Conservation (phyloP, 2,797 vertebrate species). For the Coluber constrictor region DNA sequence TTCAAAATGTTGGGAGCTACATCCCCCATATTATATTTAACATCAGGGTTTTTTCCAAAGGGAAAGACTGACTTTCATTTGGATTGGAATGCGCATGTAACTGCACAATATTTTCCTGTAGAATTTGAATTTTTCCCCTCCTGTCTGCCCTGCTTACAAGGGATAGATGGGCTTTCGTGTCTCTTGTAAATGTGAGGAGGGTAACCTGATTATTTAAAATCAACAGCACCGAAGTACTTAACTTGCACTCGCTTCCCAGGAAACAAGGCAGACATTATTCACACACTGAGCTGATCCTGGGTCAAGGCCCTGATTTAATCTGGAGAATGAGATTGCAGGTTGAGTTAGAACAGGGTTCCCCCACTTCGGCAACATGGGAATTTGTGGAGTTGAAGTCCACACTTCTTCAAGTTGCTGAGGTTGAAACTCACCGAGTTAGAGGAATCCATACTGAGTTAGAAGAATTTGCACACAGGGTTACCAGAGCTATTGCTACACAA, state of each 20-base stretch:
- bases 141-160: background rate
- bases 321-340: background rate
- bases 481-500: background rate
- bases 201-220: background rate
- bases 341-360: background rate
- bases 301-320: background rate
- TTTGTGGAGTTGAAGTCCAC: background rate
- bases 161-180: background rate
- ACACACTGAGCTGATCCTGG: background rate
- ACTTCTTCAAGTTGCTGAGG: background rate
- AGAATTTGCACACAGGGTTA: background rate
- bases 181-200: background rate
- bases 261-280: background rate
- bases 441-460: background rate
- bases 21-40: background rate
- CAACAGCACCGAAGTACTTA: background rate
- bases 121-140: background rate
- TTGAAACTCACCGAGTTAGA: background rate
- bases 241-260: background rate
- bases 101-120: background rate
- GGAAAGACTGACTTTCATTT: background rate
- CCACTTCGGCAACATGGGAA: background rate
- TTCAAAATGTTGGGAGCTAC: background rate
- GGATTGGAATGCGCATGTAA: background rate
- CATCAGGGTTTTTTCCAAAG: background rate